These are phyloP conservation scores for Sebastes oblongus DNA, from an alignment of 2,797 vertebrate species.

Conservation along the genomic window DNA sequence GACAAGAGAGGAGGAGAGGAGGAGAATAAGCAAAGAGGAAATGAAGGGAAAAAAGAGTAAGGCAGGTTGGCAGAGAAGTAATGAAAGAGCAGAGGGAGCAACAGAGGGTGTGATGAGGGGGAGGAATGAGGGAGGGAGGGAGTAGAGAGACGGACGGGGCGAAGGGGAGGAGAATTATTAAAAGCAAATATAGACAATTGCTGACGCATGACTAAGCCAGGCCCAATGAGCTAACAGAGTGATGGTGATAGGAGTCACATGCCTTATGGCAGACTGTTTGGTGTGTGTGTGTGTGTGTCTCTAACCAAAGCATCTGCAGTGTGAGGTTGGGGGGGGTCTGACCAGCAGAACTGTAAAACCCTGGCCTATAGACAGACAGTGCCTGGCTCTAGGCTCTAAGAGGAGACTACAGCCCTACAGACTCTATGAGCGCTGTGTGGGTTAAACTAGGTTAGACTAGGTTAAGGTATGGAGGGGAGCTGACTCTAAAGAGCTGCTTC, in stretches of 20 bases:
- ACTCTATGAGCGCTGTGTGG: background rate
- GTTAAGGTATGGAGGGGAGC: background rate
- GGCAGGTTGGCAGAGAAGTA: constrained; percentile 11
- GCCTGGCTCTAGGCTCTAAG: background rate
- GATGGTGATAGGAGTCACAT: constrained; percentile 42
- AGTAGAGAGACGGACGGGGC: background rate
- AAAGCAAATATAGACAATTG: constrained; percentile 26
- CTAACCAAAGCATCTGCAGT: constrained; percentile 6
- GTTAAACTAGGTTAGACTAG: background rate
- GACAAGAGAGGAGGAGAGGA: background rate
- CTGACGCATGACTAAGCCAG: constrained; percentile 18
- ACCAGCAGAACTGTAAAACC: background rate
- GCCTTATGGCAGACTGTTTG: constrained; percentile 1
- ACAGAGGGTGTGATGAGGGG: background rate
- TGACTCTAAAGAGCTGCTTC: background rate
- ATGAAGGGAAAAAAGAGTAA: background rate
- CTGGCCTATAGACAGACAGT: background rate
- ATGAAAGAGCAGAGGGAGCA: background rate
- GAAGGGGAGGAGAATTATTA: constrained; percentile 2
- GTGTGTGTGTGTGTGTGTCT: no score
- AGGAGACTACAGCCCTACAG: background rate
- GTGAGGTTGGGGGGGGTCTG: background rate
- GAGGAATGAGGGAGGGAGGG: background rate
- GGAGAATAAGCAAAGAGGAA: background rate
- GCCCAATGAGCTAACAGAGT: constrained; percentile 18